A percentile compares a stretch with the other conserved stretches of the same genome.
phyloP scores from a whole-genome alignment of 1,140 invertebrate species.

The Phenacoccus solenopsis region DNA sequence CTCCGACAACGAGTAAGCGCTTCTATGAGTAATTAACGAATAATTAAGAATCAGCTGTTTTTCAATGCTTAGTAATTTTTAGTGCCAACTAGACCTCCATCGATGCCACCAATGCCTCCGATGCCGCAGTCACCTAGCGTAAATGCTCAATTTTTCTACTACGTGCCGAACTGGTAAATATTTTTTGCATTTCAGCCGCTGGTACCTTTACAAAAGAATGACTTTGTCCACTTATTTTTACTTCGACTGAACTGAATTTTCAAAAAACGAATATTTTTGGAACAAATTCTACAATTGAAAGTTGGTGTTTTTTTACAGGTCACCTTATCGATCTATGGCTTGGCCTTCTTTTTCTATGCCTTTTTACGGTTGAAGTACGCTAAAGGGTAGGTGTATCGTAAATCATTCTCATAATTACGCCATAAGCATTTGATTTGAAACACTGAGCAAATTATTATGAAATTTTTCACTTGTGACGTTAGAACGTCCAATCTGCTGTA shows the following conservation, averaged over 20 bases:
- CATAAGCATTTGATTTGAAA: too few species aligned
- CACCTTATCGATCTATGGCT: neutral
- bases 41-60: too few species aligned
- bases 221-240: neutral
- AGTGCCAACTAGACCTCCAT: neutral
- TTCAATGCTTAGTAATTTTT: neutral
- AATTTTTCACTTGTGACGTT: too few species aligned
- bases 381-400: neutral
- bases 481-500: too few species aligned
- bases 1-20: neutral
- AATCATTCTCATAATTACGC: too few species aligned
- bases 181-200: too few species aligned
- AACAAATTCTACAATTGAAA: neutral
- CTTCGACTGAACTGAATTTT: neutral
- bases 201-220: too few species aligned
- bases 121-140: neutral
- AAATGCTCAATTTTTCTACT: conserved; percentile 1
- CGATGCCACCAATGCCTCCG: neutral
- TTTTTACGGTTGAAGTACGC: neutral
- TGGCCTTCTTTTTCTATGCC: neutral
- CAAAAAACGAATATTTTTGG: neutral
- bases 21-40: neutral
- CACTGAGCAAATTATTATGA: too few species aligned
- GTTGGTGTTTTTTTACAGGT: neutral
- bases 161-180: neutral